A percentile compares a stretch with the other conserved stretches of the same genome.
phyloP scores from a whole-genome alignment of 2,888 invertebrate species.

The Cerceris ruficornis region DNA sequence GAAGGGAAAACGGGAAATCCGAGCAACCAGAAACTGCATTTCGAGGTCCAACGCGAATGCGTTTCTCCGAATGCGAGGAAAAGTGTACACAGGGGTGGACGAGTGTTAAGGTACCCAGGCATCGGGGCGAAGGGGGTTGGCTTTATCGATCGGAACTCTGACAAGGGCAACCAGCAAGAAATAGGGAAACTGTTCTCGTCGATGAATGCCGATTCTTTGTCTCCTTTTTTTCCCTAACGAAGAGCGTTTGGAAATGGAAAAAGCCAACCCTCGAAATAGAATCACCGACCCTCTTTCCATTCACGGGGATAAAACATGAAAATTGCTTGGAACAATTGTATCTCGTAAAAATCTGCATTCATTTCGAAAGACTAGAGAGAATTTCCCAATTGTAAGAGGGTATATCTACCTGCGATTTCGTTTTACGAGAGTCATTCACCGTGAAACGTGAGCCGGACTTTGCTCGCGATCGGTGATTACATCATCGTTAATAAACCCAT shows the following conservation, averaged over 20 bases:
- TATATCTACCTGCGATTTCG: too few relatives aligned
- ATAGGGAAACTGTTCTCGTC: conserved; percentile 66
- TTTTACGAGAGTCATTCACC: too few relatives aligned
- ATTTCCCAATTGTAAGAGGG: too few relatives aligned
- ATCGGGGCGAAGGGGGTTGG: conserved; percentile 48
- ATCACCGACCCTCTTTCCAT: too few relatives aligned
- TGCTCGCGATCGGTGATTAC: too few relatives aligned
- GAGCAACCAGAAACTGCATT: conserved; percentile 32
- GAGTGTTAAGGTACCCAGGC: conserved; percentile 55
- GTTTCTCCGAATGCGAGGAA: conserved; percentile 29
- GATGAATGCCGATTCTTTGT: conserved; percentile 65
- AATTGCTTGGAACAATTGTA: too few relatives aligned
- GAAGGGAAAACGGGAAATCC: neutral
- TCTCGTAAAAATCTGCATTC: too few relatives aligned
- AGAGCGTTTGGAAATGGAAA: neutral
- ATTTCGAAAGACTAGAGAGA: too few relatives aligned
- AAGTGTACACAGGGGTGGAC: conserved; percentile 50
- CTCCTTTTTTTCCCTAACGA: conserved; percentile 39
- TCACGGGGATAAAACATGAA: too few relatives aligned
- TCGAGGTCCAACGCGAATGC: conserved; percentile 22
- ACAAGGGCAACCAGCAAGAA: conserved; percentile 70
- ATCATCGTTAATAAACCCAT: too few relatives aligned
- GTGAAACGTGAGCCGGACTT: too few relatives aligned
- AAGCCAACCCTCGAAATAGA: too few relatives aligned
- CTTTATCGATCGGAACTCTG: conserved; percentile 66